Conservation (phyloP, 2,113 vertebrate species). For the Corvus cornix region DNA sequence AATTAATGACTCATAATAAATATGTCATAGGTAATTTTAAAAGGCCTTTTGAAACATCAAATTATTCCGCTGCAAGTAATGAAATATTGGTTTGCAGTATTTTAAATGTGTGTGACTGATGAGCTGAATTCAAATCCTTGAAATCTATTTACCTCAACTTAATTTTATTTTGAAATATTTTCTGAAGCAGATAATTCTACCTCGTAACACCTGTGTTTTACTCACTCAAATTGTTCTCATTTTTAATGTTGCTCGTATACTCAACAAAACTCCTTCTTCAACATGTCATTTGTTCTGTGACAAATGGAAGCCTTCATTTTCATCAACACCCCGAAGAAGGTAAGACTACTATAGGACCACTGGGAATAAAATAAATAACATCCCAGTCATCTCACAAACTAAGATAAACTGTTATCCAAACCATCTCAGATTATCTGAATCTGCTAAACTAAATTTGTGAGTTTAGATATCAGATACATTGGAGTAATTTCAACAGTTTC, state of each 20-base stretch:
- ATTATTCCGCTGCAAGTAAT: slow-evolving; percentile 30
- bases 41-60: slow-evolving; percentile 9
- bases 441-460: not conserved
- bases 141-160: slow-evolving; percentile 36
- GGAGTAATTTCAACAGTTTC: not conserved
- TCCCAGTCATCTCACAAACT: not conserved
- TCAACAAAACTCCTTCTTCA: not conserved
- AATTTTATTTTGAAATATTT: slow-evolving; percentile 37
- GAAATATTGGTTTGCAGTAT: slow-evolving; percentile 46
- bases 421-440: not conserved
- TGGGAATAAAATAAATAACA: slow-evolving; percentile 4
- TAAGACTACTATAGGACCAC: not conserved
- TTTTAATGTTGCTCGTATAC: not conserved
- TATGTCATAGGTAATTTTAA: slow-evolving; percentile 39
- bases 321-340: not conserved
- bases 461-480: not conserved
- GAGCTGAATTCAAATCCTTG: slow-evolving; percentile 25
- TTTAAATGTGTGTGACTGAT: slow-evolving; percentile 20
- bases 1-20: slow-evolving; percentile 59
- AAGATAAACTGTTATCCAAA: not conserved
- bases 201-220: not conserved
- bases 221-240: not conserved
- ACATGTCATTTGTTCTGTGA: not conserved
- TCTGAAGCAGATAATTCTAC: not conserved
- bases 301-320: not conserved